phyloP scores from a whole-genome alignment of 2,113 vertebrate genomes.

The Butorides virescens region DNA sequence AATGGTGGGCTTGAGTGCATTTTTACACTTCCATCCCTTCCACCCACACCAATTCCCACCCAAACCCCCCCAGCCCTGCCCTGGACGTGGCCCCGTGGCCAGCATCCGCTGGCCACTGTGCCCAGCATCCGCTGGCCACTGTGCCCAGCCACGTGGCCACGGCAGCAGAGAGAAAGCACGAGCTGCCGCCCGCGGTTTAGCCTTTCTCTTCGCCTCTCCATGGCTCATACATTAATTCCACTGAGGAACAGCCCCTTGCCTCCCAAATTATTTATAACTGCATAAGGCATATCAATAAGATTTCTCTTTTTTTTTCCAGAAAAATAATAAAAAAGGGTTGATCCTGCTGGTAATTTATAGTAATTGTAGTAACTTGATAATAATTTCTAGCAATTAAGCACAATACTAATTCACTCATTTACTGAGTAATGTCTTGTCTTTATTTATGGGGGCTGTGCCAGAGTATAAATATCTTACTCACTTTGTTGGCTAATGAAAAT shows the following conservation, averaged over 20 bases:
- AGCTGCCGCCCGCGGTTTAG: not conserved
- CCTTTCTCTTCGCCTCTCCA: not conserved
- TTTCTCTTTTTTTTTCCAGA: constrained; percentile 30
- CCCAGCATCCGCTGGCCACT: not conserved
- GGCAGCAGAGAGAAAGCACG: not conserved
- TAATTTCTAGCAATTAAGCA: constrained; percentile 68
- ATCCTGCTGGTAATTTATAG: constrained; percentile 60
- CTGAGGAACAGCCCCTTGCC: not conserved
- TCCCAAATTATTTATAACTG: not conserved
- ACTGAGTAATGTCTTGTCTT: constrained; percentile 64
- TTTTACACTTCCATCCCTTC: not conserved
- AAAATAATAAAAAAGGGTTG: constrained; percentile 34
- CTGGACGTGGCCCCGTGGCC: too few species aligned
- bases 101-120: accelerated
- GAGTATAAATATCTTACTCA: constrained; percentile 71
- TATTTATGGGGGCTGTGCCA: constrained; percentile 69
- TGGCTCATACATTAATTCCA: not conserved
- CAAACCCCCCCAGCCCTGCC: not conserved
- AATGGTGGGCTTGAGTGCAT: not conserved
- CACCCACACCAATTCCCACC: not conserved
- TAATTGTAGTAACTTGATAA: constrained; percentile 73
- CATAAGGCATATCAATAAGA: constrained; percentile 40
- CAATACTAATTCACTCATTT: constrained; percentile 76
- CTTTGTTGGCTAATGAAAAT: constrained; percentile 73
- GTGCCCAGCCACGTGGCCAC: not conserved